Percentiles rank a stretch among this genome's conserved stretches.
Evolutionary conservation across 2,797 vertebrate species (phyloP).

Genomic region (Pipistrellus pygmaeus): DNA sequence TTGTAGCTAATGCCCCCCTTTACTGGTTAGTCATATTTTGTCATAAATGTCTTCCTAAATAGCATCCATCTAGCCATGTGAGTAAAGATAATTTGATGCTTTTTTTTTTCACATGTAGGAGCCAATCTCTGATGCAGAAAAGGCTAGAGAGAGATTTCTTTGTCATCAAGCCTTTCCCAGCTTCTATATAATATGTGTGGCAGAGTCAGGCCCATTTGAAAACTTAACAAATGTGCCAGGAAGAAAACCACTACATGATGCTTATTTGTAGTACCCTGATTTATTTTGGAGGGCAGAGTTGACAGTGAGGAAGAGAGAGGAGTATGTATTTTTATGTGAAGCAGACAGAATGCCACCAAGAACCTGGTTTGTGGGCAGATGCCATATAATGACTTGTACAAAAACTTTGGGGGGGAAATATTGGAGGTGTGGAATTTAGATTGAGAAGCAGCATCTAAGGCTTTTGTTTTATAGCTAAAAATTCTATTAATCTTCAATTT

Average conservation of each 20-base stretch:
- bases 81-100: slow-evolving; percentile 23
- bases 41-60: slow-evolving; percentile 16
- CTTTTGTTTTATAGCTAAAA: background rate
- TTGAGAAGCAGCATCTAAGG: slow-evolving; percentile 1
- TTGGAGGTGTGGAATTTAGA: background rate
- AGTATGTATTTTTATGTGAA: background rate
- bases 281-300: slow-evolving; percentile 3
- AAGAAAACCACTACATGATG: slow-evolving; percentile 85
- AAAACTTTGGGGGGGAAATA: background rate
- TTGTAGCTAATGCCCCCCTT: slow-evolving; percentile 79
- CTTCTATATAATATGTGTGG: slow-evolving; percentile 89
- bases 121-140: slow-evolving; percentile 72
- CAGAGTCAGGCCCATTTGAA: slow-evolving; percentile 85
- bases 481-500: slow-evolving; percentile 9
- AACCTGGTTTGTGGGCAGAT: slow-evolving; percentile 41
- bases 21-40: slow-evolving; percentile 67
- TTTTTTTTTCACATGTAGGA: slow-evolving; percentile 82
- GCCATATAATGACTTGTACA: background rate
- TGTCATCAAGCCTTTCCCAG: slow-evolving; percentile 49
- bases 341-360: slow-evolving; percentile 41
- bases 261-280: slow-evolving; percentile 7
- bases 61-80: background rate
- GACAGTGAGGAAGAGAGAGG: background rate
- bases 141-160: slow-evolving; percentile 67
- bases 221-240: slow-evolving; percentile 86